Percentiles rank a stretch among this genome's conserved stretches.
Evolutionary conservation across 1,140 invertebrate genomes (phyloP).

Genomic region (Oncopodura yosiiana): DNA sequence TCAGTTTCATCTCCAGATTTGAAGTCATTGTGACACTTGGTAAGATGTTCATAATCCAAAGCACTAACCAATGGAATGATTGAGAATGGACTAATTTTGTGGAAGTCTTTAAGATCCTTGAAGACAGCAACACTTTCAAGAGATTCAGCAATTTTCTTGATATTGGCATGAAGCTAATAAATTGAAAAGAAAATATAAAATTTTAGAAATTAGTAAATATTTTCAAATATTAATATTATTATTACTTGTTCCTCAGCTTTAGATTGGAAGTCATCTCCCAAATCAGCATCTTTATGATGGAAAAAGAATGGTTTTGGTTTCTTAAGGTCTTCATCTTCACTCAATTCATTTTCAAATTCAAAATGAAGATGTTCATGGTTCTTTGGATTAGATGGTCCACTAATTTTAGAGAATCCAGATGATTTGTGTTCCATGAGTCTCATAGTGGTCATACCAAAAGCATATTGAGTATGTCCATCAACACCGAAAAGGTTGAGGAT

Average conservation of each 20-base stretch:
- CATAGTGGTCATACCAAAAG: conserved; percentile 11
- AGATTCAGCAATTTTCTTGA: conserved; percentile 28
- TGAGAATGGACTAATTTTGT: conserved; percentile 24
- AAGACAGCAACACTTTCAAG: conserved; percentile 14
- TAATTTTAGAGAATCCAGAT: conserved; percentile 10
- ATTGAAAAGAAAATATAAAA: not conserved
- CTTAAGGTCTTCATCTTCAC: conserved; percentile 23
- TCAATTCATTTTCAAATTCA: conserved; percentile 20
- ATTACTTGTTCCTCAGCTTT: conserved; percentile 15
- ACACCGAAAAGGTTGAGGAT: conserved; percentile 25
- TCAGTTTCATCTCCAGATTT: conserved; percentile 23
- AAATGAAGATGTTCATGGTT: conserved; percentile 23
- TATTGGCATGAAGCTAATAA: conserved; percentile 6
- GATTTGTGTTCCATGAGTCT: conserved; percentile 5
- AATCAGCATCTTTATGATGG: conserved; percentile 21
- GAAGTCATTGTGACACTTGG: conserved; percentile 12
- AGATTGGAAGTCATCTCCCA: conserved; percentile 10
- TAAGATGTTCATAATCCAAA: conserved; percentile 31
- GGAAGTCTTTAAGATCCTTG: conserved; percentile 29
- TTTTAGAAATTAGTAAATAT: not conserved
- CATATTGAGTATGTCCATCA: conserved; percentile 30
- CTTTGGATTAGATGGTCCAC: conserved; percentile 18
- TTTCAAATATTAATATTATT: not conserved
- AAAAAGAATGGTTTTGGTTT: conserved; percentile 29
- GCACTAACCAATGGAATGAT: conserved; percentile 22